These are phyloP conservation scores for Drosophila biarmipes DNA, from an alignment of 1,140 invertebrate genomes.

Conservation along the genomic window DNA sequence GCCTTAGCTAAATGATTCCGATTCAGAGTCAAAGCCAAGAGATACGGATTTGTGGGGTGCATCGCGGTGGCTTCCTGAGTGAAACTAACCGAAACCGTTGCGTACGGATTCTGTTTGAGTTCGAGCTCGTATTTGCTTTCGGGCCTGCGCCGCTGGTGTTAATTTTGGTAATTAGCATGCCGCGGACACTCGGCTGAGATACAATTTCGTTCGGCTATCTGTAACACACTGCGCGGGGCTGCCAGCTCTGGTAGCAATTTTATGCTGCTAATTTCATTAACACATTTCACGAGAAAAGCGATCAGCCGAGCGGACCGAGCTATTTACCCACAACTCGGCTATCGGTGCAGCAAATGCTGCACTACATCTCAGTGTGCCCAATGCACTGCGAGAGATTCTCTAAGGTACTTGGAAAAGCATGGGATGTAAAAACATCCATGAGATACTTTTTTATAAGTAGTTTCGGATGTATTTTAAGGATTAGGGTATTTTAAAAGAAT, in stretches of 20 bases:
- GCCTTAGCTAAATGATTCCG: slow-evolving; percentile 1
- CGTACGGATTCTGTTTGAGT: slow-evolving; percentile 39
- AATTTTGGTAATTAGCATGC: slow-evolving; percentile 83
- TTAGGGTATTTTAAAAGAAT: too few relatives aligned
- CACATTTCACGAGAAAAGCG: slow-evolving; percentile 68
- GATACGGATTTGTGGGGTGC: slow-evolving; percentile 38
- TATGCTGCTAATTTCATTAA: slow-evolving; percentile 85
- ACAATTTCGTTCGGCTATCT: slow-evolving; percentile 65
- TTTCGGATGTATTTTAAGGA: too few relatives aligned
- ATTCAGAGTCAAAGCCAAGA: slow-evolving; percentile 34
- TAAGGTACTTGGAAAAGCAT: too few relatives aligned
- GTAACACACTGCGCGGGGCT: slow-evolving; percentile 59
- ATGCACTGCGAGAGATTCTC: slow-evolving; percentile 19
- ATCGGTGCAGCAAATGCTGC: slow-evolving; percentile 39
- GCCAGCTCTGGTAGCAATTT: slow-evolving; percentile 54
- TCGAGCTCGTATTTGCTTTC: slow-evolving; percentile 17
- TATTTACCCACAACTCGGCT: slow-evolving; percentile 48
- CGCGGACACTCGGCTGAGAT: slow-evolving; percentile 51
- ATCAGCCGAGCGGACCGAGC: slow-evolving; percentile 40
- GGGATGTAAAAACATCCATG: too few relatives aligned
- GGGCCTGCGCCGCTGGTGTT: slow-evolving; percentile 64
- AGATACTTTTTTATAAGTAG: too few relatives aligned
- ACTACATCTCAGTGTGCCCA: slow-evolving; percentile 26
- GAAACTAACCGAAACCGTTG: slow-evolving; percentile 75
- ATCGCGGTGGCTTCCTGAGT: slow-evolving; percentile 51